Conservation (phyloP, 2,113 vertebrate species). For the Polypterus senegalus region DNA sequence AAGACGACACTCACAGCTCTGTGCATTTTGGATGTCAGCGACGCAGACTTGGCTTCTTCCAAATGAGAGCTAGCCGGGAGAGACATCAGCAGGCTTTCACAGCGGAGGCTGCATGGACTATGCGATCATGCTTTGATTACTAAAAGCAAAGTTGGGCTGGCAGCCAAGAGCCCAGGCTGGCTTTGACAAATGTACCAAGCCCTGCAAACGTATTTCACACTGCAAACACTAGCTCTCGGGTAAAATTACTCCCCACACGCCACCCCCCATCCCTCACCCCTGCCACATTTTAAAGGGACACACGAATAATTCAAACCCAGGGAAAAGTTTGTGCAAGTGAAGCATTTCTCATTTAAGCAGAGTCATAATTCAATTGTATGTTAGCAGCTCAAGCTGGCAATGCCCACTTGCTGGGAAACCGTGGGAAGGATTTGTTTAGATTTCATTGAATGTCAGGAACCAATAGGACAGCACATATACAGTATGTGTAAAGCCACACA, state of each 20-base stretch:
- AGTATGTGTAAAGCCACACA: too few relatives aligned
- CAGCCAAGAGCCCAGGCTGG: constrained; percentile 63
- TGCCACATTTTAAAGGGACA: constrained; percentile 22
- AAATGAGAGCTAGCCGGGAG: constrained; percentile 60
- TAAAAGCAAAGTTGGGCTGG: constrained; percentile 65
- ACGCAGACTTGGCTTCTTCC: constrained; percentile 57
- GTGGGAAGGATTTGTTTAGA: too few relatives aligned
- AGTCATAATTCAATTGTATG: too few relatives aligned
- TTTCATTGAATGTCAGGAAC: too few relatives aligned
- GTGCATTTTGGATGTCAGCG: constrained; percentile 65
- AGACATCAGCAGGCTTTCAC: constrained; percentile 43
- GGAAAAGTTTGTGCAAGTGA: too few relatives aligned
- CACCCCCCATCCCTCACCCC: constrained; percentile 28
- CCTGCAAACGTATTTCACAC: constrained; percentile 48
- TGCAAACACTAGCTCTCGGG: constrained; percentile 37
- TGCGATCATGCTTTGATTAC: constrained; percentile 93
- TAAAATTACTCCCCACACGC: constrained; percentile 23
- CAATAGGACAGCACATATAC: too few relatives aligned
- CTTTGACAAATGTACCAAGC: constrained; percentile 51
- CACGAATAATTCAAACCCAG: neutral
- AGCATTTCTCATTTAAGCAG: too few relatives aligned
- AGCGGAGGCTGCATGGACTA: constrained; percentile 66
- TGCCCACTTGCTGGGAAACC: too few relatives aligned
- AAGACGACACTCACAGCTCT: constrained; percentile 72
- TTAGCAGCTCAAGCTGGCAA: too few relatives aligned